Conservation (phyloP, 23 tunicate species). For the Styela clava region DNA sequence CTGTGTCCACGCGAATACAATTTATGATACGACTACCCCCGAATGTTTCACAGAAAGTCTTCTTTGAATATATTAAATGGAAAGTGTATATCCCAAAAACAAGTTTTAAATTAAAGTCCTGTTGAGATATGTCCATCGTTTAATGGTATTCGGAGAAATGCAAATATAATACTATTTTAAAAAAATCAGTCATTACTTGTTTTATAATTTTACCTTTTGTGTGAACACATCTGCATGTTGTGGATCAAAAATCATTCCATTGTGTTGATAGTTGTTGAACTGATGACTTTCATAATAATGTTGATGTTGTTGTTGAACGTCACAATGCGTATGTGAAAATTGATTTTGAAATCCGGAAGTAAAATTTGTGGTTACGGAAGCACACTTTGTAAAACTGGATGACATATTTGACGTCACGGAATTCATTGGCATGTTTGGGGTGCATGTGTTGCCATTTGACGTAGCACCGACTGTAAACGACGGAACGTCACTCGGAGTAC, state of each 20-base stretch:
- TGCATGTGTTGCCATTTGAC: neutral
- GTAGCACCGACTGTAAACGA: neutral
- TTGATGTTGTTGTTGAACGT: neutral
- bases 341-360: neutral
- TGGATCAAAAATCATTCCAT: neutral
- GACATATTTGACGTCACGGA: neutral
- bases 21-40: too few relatives aligned
- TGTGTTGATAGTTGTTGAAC: neutral
- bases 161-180: too few relatives aligned
- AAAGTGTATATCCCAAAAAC: too few relatives aligned
- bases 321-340: neutral
- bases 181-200: too few relatives aligned
- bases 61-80: too few relatives aligned
- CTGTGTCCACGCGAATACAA: neutral
- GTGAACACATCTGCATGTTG: conserved; percentile 2
- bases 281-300: neutral
- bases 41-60: too few relatives aligned
- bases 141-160: too few relatives aligned
- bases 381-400: neutral
- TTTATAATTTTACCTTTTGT: neutral
- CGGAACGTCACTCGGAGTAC: neutral
- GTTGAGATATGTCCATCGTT: too few relatives aligned
- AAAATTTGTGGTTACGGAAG: neutral
- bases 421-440: neutral
- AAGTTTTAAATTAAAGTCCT: too few relatives aligned